These are phyloP conservation scores for Lymantria dispar DNA, from an alignment of 2,888 invertebrate species.

Conservation along the genomic window DNA sequence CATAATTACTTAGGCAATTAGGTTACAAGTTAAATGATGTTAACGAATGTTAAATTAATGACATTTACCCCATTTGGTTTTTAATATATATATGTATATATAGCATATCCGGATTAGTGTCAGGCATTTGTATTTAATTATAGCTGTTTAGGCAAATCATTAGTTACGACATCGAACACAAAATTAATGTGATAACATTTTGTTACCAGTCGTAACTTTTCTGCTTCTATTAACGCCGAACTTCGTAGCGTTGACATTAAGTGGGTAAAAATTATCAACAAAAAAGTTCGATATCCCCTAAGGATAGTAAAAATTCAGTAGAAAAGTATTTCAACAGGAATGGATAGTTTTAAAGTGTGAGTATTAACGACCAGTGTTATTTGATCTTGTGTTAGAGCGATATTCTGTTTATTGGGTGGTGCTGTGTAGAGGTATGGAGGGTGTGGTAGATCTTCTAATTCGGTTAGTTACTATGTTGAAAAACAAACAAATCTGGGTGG, in stretches of 20 bases:
- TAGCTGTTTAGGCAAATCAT: background rate
- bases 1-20: too few species aligned
- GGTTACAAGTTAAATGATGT: too few species aligned
- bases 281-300: constrained; percentile 23
- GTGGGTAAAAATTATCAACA: constrained; percentile 9
- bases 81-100: too few species aligned
- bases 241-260: constrained; percentile 7
- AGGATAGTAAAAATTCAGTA: constrained; percentile 25
- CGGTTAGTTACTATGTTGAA: constrained; percentile 44
- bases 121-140: background rate
- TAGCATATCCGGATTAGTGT: background rate
- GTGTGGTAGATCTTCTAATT: constrained; percentile 27
- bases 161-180: background rate
- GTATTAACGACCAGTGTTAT: constrained; percentile 34
- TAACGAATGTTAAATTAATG: too few species aligned
- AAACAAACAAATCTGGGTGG: constrained; percentile 63
- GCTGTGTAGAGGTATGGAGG: constrained; percentile 20
- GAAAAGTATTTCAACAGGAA: constrained; percentile 37
- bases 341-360: constrained; percentile 50
- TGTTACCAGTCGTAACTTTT: constrained; percentile 1
- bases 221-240: constrained; percentile 4
- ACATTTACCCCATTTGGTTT: too few species aligned
- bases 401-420: constrained; percentile 23
- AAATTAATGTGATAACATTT: background rate
- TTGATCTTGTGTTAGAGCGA: constrained; percentile 35